Evolutionary conservation across 2,888 invertebrate species (phyloP).

Genomic region (Lutraria lutraria): DNA sequence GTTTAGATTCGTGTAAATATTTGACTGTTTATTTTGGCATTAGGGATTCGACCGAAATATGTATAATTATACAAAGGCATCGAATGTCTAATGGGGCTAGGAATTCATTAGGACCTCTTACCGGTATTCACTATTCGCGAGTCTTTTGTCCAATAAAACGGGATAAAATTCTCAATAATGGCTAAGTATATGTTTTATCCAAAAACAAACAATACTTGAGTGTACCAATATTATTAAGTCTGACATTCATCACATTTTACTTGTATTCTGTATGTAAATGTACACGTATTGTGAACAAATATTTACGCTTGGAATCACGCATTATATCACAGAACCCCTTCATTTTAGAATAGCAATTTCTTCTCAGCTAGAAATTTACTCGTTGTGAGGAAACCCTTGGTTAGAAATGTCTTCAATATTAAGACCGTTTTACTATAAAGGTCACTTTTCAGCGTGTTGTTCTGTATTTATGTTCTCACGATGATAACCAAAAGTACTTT

Average conservation of each 20-base stretch:
- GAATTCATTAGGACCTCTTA: slow-evolving; percentile 28
- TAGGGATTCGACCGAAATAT: slow-evolving; percentile 41
- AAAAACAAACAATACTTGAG: slow-evolving; percentile 39
- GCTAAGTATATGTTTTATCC: slow-evolving; percentile 33
- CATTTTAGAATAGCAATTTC: background rate
- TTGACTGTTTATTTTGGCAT: slow-evolving; percentile 54
- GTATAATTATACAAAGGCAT: slow-evolving; percentile 44
- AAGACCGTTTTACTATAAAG: too few relatives aligned
- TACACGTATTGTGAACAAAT: background rate
- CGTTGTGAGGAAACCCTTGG: too few relatives aligned
- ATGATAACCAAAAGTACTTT: too few relatives aligned
- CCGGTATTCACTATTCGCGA: slow-evolving; percentile 26
- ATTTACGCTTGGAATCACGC: background rate
- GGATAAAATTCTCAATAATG: slow-evolving; percentile 33
- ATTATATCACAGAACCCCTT: background rate
- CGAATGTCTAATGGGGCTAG: slow-evolving; percentile 47
- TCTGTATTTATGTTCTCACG: too few relatives aligned
- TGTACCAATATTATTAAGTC: slow-evolving; percentile 34
- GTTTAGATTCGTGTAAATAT: slow-evolving; percentile 43
- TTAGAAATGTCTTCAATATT: too few relatives aligned
- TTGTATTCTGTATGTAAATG: background rate
- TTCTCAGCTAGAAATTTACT: too few relatives aligned
- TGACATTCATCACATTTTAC: slow-evolving; percentile 25
- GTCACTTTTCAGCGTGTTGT: too few relatives aligned
- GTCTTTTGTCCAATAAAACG: slow-evolving; percentile 28